These are phyloP conservation scores for Macropus fuliginosus DNA, from an alignment of 2,797 vertebrate genomes.

Conservation along the genomic window DNA sequence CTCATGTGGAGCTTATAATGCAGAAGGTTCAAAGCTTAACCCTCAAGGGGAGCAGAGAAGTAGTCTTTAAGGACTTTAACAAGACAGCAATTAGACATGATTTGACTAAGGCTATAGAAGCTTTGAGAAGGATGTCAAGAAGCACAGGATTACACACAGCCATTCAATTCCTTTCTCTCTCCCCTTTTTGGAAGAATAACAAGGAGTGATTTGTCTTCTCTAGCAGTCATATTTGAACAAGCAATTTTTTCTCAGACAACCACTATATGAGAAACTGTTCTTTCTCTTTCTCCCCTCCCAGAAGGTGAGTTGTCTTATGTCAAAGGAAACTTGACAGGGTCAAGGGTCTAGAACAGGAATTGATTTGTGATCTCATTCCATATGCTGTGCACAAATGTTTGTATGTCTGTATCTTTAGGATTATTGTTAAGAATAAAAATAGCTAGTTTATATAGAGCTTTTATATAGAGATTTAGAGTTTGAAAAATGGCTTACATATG, in stretches of 20 bases:
- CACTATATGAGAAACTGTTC: background rate
- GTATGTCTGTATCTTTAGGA: background rate
- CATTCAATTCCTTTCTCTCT: background rate
- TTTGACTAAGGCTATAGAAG: background rate
- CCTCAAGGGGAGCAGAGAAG: background rate
- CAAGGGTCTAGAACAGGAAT: constrained; percentile 25
- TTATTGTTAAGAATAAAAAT: background rate
- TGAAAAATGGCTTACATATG: background rate
- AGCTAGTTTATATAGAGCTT: background rate
- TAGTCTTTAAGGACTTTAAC: background rate
- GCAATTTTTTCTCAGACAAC: background rate
- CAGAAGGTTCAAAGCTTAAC: background rate
- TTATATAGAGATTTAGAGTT: background rate
- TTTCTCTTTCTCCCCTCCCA: background rate
- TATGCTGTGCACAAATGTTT: constrained; percentile 13
- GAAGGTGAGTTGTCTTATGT: background rate
- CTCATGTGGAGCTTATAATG: background rate
- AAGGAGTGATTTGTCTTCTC: background rate
- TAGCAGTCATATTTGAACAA: background rate
- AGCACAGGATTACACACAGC: background rate
- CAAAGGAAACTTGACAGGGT: background rate
- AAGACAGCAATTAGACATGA: background rate
- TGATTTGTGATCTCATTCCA: constrained; percentile 39
- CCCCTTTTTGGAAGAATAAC: background rate
- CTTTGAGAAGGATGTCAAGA: background rate